Evolutionary conservation across 1,140 invertebrate species (phyloP).

Genomic region (Meteorus sp.): DNA sequence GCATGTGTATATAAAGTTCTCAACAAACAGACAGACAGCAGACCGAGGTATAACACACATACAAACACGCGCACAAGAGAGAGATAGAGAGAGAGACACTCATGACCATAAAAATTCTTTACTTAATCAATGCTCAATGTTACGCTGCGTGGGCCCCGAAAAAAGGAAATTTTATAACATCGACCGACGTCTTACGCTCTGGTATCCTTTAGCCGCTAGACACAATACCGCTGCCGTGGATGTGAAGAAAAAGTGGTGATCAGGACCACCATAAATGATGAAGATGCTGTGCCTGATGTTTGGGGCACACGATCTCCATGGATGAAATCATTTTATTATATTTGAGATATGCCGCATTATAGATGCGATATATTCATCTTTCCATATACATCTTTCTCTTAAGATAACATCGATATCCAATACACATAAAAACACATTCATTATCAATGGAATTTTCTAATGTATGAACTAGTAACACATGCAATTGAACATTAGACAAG

Average conservation of each 20-base stretch:
- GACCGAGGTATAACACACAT: background rate
- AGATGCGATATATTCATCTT: no score
- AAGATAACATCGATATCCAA: no score
- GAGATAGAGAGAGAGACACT: constrained; percentile 25
- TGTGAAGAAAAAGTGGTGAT: no score
- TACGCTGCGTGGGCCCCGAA: constrained; percentile 35
- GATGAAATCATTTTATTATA: constrained; percentile 28
- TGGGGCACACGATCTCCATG: constrained; percentile 5
- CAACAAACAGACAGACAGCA: background rate
- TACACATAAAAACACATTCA: no score
- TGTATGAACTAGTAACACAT: no score
- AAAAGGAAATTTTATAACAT: constrained; percentile 39
- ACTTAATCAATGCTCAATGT: constrained; percentile 49
- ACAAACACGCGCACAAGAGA: constrained; percentile 2
- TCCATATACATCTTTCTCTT: no score
- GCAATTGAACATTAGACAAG: no score
- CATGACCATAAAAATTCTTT: constrained; percentile 53
- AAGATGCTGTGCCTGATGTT: background rate
- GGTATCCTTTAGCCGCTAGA: background rate
- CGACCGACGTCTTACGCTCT: constrained; percentile 30
- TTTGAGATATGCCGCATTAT: constrained; percentile 29
- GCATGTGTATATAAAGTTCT: background rate
- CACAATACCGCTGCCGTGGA: background rate
- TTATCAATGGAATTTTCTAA: no score
- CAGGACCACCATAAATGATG: no score